Percentiles rank a stretch among this genome's conserved stretches.
Conservation (phyloP, 2,797 vertebrate genomes). For the Aselliscus stoliczkanus region DNA sequence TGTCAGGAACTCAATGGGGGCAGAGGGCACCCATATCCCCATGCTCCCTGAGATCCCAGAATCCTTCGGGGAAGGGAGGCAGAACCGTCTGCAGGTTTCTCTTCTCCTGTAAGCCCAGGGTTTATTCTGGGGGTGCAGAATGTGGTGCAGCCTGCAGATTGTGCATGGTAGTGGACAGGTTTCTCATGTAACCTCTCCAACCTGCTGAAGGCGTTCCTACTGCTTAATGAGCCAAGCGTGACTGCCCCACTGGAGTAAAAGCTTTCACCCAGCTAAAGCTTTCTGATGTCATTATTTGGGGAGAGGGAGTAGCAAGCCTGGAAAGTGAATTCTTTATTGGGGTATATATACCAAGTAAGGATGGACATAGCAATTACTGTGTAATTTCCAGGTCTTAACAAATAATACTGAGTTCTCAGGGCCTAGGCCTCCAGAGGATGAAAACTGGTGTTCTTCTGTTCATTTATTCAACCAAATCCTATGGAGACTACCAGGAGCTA, state of each 20-base stretch:
- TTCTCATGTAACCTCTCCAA: neutral
- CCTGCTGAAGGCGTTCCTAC: neutral
- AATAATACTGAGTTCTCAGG: neutral
- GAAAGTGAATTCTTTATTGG: neutral
- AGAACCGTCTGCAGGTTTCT: neutral
- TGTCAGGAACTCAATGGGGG: neutral
- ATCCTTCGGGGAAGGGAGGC: neutral
- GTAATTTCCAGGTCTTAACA: neutral
- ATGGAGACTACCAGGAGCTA: neutral
- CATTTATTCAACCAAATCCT: neutral
- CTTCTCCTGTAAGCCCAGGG: neutral
- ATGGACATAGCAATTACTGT: neutral
- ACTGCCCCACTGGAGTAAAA: neutral
- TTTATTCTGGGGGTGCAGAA: neutral
- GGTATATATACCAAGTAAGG: neutral
- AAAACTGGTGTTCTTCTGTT: conserved; percentile 4
- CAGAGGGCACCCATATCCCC: neutral
- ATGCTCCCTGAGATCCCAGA: neutral
- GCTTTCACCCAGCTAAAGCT: neutral
- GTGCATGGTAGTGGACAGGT: too few relatives aligned
- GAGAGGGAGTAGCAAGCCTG: neutral
- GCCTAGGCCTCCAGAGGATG: neutral
- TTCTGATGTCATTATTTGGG: neutral
- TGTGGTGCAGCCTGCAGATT: neutral
- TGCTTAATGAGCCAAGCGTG: neutral